Base-by-base conservation (phyloP, 2,113 vertebrate species). In the Megaceryle maxima region DNA sequence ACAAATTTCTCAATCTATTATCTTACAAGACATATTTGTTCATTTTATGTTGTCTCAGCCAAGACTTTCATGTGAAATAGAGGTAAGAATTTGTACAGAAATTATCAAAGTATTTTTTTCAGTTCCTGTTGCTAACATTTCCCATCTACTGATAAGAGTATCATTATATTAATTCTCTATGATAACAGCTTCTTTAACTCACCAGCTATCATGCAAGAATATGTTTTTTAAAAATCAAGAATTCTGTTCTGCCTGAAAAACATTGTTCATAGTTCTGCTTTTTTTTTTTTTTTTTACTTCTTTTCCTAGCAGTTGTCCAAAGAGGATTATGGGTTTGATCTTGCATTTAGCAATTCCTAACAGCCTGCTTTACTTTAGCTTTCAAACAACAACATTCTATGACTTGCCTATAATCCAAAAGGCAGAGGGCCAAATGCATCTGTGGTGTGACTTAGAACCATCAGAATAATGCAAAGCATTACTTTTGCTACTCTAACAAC, bases 281-380 rank as follows among this genome's bases (percentile, higher is more conserved):
- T 51, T 1, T 51, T 29, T 57, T 76, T 62, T 68, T 66, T 53
- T 86, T 70, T 53, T 29, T 9, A 17, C 26, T 75, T 86, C 82
- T 87, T 93, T 94, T 85, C 66, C 83, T 90, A 72, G 85, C 87
- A 94, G 88, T 95, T 88, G 59, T 92, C 81, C 96, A 97, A 85
- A 95, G 83, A 94, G 81, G 90, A 94, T 91, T 88, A 97, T 93
- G 86, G 85, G 89, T 72, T 93, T 97, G 90, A 77, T 96, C 86
- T 78, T 95, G 81, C 73, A 95, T 90, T 96, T 97, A 91, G 94
- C 70, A 92, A 82, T 94, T 91, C 97, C 60, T 88, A 95, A 91
- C 95, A 93, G 92, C 24, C 88, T 94, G 95, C 90, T 96, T 95
- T 97, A 95, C 90, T 96, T 95, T 55, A 97, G 92, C 90, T 96